Evolutionary conservation across 35 echinoderm and acorn worm species (phyloP).

Genomic region (Holothuria glaberrima): DNA sequence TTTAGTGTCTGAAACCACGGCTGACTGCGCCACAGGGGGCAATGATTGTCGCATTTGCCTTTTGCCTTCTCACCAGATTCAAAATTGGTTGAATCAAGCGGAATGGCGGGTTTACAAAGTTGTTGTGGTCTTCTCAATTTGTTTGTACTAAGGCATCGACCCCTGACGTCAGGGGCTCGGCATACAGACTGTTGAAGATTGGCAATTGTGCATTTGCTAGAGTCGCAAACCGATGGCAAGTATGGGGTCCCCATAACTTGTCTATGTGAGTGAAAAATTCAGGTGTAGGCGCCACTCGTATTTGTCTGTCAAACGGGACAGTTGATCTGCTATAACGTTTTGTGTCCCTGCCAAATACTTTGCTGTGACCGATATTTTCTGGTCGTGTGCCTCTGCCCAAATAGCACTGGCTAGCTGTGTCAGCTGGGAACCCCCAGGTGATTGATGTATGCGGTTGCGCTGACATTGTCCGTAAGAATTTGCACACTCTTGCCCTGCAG

Average conservation of each 20-base stretch:
- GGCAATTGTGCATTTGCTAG: conserved; percentile 61
- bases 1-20: conserved; percentile 45
- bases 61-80: conserved; percentile 7
- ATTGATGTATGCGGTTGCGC: conserved; percentile 65
- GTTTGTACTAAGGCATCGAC: conserved; percentile 64
- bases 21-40: conserved; percentile 43
- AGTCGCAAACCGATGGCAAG: conserved; percentile 60
- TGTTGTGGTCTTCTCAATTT: conserved; percentile 66
- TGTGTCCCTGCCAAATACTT: too few relatives aligned
- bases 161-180: conserved; percentile 43
- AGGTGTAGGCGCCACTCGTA: conserved; percentile 54
- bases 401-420: conserved; percentile 46
- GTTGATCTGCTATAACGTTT: too few relatives aligned
- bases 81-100: conserved; percentile 53
- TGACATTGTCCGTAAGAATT: conserved; percentile 70
- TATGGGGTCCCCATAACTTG: conserved; percentile 61
- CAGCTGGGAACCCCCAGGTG: conserved; percentile 47
- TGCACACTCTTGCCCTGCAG: conserved; percentile 58
- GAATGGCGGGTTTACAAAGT: conserved; percentile 67
- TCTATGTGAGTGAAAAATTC: neutral
- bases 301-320: conserved; percentile 38
- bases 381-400: conserved; percentile 44
- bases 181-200: conserved; percentile 58
- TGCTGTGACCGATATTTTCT: conserved; percentile 2
- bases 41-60: conserved; percentile 51